These are phyloP conservation scores for Agrochola litura DNA, from an alignment of 2,888 invertebrate genomes.

Conservation along the genomic window DNA sequence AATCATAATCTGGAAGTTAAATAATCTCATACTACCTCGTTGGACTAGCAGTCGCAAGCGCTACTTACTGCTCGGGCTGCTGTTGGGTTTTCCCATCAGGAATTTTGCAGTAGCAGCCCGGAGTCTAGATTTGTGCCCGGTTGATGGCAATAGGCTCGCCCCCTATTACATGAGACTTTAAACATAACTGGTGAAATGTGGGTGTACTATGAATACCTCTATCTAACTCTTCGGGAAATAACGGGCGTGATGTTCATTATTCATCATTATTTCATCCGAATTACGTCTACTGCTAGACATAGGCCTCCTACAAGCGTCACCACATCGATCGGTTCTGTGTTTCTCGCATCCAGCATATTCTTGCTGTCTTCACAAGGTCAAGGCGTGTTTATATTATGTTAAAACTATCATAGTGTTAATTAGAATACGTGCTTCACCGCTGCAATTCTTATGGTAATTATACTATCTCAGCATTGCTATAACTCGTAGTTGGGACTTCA, in stretches of 20 bases:
- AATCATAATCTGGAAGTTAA: neutral
- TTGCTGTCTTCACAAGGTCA: too few species aligned
- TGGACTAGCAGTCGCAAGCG: too few species aligned
- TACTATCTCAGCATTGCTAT: neutral
- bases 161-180: neutral
- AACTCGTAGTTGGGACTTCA: neutral
- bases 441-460: slow-evolving; percentile 6
- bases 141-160: neutral
- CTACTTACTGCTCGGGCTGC: too few species aligned
- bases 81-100: neutral
- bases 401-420: slow-evolving; percentile 44
- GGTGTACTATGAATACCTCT: neutral
- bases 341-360: neutral
- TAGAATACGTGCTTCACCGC: slow-evolving; percentile 17
- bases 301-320: too few species aligned
- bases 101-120: too few species aligned
- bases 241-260: neutral
- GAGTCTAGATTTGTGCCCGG: neutral
- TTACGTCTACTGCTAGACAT: too few species aligned
- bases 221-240: neutral
- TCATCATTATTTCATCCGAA: too few species aligned
- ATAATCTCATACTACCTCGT: neutral
- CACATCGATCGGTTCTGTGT: neutral
- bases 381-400: neutral
- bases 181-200: neutral